phyloP scores from a whole-genome alignment of 1,140 invertebrate species.

The Philaenus spumarius region DNA sequence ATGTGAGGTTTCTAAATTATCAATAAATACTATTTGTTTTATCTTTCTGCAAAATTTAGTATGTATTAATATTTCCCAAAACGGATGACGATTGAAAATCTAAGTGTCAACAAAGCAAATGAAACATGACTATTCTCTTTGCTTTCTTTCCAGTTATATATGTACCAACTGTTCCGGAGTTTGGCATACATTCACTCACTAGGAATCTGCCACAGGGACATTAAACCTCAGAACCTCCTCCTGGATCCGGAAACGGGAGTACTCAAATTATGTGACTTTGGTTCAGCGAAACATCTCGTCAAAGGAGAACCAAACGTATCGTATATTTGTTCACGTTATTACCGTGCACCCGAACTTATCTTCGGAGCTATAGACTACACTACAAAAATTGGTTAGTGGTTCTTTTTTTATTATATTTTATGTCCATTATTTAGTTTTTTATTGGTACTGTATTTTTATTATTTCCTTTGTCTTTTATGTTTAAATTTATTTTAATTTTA shows the following conservation, averaged over 20 bases:
- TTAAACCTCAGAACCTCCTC: constrained; percentile 98
- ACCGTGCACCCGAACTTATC: constrained; percentile 97
- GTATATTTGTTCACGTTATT: constrained; percentile 99
- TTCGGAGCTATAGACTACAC: constrained; percentile 99
- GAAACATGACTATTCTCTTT: too few species aligned
- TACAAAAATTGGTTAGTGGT: constrained; percentile 96
- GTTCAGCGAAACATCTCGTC: constrained; percentile 96
- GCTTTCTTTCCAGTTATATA: constrained; percentile 74
- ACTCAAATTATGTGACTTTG: constrained; percentile 98
- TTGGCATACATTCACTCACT: constrained; percentile 98
- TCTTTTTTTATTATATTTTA: too few species aligned
- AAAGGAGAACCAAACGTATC: constrained; percentile 98
- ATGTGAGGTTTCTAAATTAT: too few species aligned
- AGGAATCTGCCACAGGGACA: constrained; percentile 99
- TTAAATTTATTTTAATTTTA: too few species aligned
- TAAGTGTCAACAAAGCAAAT: background rate
- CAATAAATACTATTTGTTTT: too few species aligned
- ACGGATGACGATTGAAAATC: too few species aligned
- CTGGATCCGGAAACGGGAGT: constrained; percentile 96
- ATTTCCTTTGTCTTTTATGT: too few species aligned
- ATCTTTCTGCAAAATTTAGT: too few species aligned
- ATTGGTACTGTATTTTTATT: too few species aligned
- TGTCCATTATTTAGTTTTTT: too few species aligned
- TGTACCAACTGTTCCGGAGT: constrained; percentile 99
- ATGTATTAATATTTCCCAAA: too few species aligned